Base-by-base conservation (phyloP, 1,140 invertebrate genomes). In the Drosophila pseudoananassae region DNA sequence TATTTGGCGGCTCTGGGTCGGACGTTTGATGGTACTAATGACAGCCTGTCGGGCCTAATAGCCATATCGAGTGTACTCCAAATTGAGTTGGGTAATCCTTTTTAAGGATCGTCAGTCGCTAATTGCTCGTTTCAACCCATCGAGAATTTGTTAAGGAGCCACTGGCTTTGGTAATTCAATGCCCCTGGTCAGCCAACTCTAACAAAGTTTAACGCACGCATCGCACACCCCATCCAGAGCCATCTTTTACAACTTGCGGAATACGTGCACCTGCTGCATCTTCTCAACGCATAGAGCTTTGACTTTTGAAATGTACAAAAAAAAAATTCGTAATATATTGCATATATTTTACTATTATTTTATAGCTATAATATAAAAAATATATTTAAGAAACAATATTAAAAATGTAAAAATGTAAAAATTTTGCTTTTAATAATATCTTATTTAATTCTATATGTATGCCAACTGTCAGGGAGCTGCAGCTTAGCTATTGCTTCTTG, bases 21-120 rank as follows among this genome's bases (percentile, higher is more conserved):
- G 40, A 72, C 38, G 59, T 33, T 64, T 51, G 70, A 50, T 50
- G 23, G 15, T n/a, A 10, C 61, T 69, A 71, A 79, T 57, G 77
- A 85, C 82, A 75, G 78, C 78, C 68, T 82, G 78, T 88, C 78
- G 57, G 70, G 76, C 83, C 75, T 82, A 88, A 87, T 83, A 64
- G 71, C 75, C 83, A 56, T 73, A 85, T 76, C 64, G 65, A 84
- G 79, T 79, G 56, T 52, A 49, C 66, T 71, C 29, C 46, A 79
- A 36, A 64, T 71, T 83, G 76, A 84, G 59, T 58, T 51, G 74
- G 78, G 75, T 82, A 64, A 71, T 63, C 52, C 64, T 50, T 57
- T 52, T 61, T 43, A 47, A 60, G 60, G 45, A 17, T 23, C 52
- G 43, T 50, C 43, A 10, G 63, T 31, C 65, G 56, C 72, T 88